Evolutionary conservation across 2,113 vertebrate genomes (phyloP), one percentile per base, ranked within the genome.

Genomic region (Gasterosteus nipponicus): DNA sequence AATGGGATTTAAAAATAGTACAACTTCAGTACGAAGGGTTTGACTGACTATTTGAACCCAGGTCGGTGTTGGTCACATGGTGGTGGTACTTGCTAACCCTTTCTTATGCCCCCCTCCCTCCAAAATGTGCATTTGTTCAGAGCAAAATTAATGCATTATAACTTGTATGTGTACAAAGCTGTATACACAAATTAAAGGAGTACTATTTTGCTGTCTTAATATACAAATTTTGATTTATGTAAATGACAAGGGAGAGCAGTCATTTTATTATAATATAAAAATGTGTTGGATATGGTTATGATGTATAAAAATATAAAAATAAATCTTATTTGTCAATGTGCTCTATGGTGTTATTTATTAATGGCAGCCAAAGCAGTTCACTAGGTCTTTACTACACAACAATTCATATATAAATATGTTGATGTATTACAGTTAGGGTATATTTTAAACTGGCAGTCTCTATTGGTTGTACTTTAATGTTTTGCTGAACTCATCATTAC

Each of bases 161-260:
- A 90, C 88, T 75, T 84, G 70, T 92, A 77, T 84, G 91, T 94
- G 92, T 93, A 91, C 85, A 89, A 93, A 92, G 91, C 81, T 90
- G 91, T 92, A 90, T 86, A 87, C 75, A 89, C 91, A 92, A 90
- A 85, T 86, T 83, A 93, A 90, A 82, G 80, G 82, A 90, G 90
- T 93, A 92, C 90, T 94, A 92, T 91, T 92, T 92, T 90, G 87
- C 91, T 94, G 94, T 94, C 93, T 94, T 94, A 94, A 92, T 87
- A 87, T 90, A 89, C 83, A 93, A 86, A 75, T 84, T 74, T 90
- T 89, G 90, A 91, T 86, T 92, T 91, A 86, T 92, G 87, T 92
- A 89, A 87, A 91, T 82, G 88, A 89, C 91, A 91, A 87, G 84
- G 88, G 85, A 89, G 79, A 89, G 87, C 75, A 93, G 87, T 93